Evolutionary conservation across 2,888 invertebrate species (phyloP).

Genomic region (Desoria tigrina): DNA sequence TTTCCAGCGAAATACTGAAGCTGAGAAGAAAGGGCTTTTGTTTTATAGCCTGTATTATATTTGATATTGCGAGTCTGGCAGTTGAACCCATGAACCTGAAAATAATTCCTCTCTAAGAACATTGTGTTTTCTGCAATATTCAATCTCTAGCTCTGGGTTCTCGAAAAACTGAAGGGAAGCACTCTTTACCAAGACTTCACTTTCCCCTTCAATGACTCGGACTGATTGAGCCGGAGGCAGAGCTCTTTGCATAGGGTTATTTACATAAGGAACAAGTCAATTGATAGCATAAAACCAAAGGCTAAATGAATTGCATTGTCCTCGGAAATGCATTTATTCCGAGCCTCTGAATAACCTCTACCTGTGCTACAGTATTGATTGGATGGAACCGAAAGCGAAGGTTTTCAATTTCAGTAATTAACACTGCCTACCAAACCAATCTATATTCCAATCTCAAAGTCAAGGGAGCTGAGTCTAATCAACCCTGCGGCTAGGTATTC

Average conservation of each 20-base stretch:
- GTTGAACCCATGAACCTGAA: constrained; percentile 7
- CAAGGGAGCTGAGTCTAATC: no score
- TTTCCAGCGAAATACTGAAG: no score
- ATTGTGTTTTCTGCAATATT: no score
- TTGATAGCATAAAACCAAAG: not conserved
- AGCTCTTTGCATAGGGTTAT: not conserved
- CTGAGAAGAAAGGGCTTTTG: not conserved
- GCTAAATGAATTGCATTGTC: not conserved
- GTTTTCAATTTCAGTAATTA: no score
- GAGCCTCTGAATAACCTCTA: not conserved
- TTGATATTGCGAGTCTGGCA: not conserved
- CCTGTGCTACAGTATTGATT: no score
- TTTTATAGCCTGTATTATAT: constrained; percentile 7
- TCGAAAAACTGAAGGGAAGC: not conserved
- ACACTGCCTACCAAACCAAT: no score
- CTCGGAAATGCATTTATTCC: not conserved
- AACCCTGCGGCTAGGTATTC: no score
- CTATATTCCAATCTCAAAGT: no score
- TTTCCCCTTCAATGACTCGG: not conserved
- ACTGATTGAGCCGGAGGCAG: not conserved
- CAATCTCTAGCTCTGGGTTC: no score
- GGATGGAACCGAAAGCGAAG: no score
- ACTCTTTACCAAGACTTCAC: not conserved
- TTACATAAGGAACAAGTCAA: not conserved
- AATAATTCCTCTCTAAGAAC: not conserved